Evolutionary conservation across 2,888 invertebrate genomes (phyloP).

Genomic region (Steinernema hermaphroditum): DNA sequence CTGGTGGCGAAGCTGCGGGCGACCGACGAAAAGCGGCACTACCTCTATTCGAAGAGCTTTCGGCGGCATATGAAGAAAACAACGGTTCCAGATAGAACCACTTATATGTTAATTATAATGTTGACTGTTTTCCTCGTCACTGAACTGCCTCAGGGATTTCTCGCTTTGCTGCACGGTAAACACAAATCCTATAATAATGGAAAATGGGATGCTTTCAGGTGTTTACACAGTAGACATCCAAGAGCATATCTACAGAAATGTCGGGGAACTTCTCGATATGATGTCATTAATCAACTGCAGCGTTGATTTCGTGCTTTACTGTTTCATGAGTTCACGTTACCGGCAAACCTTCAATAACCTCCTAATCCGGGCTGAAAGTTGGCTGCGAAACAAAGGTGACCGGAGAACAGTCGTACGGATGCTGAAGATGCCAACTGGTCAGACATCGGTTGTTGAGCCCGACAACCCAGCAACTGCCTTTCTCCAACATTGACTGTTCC

Average conservation of each 20-base stretch:
- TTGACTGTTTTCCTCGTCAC: slow-evolving; percentile 56
- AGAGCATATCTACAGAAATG: slow-evolving; percentile 52
- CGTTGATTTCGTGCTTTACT: slow-evolving; percentile 57
- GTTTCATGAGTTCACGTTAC: slow-evolving; percentile 55
- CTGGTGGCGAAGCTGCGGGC: slow-evolving; percentile 52
- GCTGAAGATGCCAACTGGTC: slow-evolving; percentile 36
- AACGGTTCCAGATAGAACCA: slow-evolving; percentile 56
- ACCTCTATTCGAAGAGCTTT: slow-evolving; percentile 61
- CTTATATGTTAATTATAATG: slow-evolving; percentile 57
- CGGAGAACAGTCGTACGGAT: slow-evolving; percentile 41
- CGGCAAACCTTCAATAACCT: slow-evolving; percentile 57
- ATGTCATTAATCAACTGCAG: slow-evolving; percentile 57
- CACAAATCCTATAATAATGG: neutral
- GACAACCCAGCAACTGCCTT: slow-evolving; percentile 2
- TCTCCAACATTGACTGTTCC: neutral
- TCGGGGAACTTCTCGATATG: slow-evolving; percentile 56
- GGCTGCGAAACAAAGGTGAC: slow-evolving; percentile 49
- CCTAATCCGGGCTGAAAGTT: slow-evolving; percentile 53
- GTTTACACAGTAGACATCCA: slow-evolving; percentile 53
- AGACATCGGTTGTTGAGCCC: neutral
- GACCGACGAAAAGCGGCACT: slow-evolving; percentile 55
- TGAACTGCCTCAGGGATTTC: slow-evolving; percentile 55
- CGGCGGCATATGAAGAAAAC: slow-evolving; percentile 58
- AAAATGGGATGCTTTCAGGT: slow-evolving; percentile 42
- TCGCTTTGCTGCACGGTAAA: slow-evolving; percentile 54